Percentiles rank a stretch among this genome's conserved stretches.
These are phyloP conservation scores for Carapus acus DNA, from an alignment of 2,797 vertebrate genomes.

Conservation along the genomic window DNA sequence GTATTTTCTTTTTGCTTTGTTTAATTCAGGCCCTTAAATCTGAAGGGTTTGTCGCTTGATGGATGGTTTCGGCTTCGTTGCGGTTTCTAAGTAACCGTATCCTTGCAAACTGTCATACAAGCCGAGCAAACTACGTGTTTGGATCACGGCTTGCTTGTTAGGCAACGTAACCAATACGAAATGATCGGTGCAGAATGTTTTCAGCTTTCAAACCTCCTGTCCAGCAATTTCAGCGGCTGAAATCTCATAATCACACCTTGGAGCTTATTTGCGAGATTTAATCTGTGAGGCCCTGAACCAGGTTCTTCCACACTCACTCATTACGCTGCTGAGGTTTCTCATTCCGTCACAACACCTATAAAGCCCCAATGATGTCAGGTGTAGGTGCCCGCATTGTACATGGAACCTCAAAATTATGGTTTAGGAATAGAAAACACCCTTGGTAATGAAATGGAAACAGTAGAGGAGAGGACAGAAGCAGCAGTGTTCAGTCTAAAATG, in stretches of 20 bases:
- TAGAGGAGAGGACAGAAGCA: not conserved
- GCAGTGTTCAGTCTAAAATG: not conserved
- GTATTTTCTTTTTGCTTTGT: conserved; percentile 44
- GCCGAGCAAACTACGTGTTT: conserved; percentile 50
- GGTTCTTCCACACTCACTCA: conserved; percentile 30
- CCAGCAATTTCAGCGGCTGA: conserved; percentile 28
- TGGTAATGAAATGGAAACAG: conserved; percentile 10
- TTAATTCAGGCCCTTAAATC: conserved; percentile 30
- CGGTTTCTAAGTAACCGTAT: conserved; percentile 50
- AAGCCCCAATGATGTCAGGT: conserved; percentile 23
- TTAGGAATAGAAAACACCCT: conserved; percentile 23
- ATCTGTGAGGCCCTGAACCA: conserved; percentile 22
- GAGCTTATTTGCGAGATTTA: conserved; percentile 30
- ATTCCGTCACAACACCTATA: conserved; percentile 17
- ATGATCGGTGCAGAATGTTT: conserved; percentile 37
- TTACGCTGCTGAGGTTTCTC: conserved; percentile 44
- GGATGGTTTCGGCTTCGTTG: conserved; percentile 35
- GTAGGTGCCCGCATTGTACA: conserved; percentile 23
- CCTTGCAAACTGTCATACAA: too few relatives aligned
- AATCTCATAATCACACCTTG: conserved; percentile 41
- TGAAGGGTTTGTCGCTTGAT: conserved; percentile 38
- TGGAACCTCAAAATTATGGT: conserved; percentile 16
- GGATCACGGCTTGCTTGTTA: conserved; percentile 46
- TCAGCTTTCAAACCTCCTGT: conserved; percentile 26
- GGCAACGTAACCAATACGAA: conserved; percentile 47